phyloP scores from a whole-genome alignment of 2,888 invertebrate genomes.

The Shargacucullia verbasci region DNA sequence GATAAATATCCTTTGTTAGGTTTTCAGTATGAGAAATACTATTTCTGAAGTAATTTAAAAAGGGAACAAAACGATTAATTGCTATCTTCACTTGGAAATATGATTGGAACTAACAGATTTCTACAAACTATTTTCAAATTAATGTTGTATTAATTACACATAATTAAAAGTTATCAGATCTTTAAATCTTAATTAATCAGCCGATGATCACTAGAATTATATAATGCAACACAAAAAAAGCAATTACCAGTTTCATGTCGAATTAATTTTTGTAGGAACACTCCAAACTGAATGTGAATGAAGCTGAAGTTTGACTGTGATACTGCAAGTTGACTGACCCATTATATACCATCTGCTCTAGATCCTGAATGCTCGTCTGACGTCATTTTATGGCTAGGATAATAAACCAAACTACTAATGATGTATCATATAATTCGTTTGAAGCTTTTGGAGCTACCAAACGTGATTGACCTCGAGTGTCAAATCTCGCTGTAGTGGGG shows the following conservation, averaged over 20 bases:
- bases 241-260: slow-evolving; percentile 85
- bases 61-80: no score
- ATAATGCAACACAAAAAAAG: no score
- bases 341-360: slow-evolving; percentile 81
- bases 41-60: no score
- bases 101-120: no score
- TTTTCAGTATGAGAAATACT: no score
- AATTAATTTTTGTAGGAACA: slow-evolving; percentile 41
- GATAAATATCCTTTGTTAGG: no score
- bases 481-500: slow-evolving; percentile 46
- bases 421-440: slow-evolving; percentile 77
- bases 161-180: no score
- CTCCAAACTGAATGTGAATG: slow-evolving; percentile 55
- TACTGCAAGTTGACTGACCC: slow-evolving; percentile 69
- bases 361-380: slow-evolving; percentile 78
- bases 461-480: slow-evolving; percentile 78
- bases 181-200: no score
- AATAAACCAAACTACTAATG: slow-evolving; percentile 69
- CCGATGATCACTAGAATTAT: no score
- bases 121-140: no score
- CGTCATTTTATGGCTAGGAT: slow-evolving; percentile 74
- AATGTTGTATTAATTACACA: no score
- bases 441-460: slow-evolving; percentile 62
- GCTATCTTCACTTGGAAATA: no score
- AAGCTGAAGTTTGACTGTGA: slow-evolving; percentile 68